These are phyloP conservation scores for Mus caroli DNA, from an alignment of 2,797 vertebrate species.

Conservation along the genomic window DNA sequence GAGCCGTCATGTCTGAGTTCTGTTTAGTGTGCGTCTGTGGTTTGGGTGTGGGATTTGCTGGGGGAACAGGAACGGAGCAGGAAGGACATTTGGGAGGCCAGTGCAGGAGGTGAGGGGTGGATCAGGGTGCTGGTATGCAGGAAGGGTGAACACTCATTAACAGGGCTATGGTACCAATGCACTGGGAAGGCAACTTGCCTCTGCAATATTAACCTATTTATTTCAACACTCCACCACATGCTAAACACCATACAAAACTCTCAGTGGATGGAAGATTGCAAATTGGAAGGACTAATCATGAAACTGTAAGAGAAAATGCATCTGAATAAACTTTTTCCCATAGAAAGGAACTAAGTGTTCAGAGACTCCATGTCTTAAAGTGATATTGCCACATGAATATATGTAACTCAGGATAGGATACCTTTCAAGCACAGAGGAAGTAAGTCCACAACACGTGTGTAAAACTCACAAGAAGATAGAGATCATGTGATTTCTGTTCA, in stretches of 20 bases:
- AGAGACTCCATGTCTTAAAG: background rate
- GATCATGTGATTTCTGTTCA: background rate
- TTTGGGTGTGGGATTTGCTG: background rate
- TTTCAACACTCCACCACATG: background rate
- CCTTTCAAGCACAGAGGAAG: background rate
- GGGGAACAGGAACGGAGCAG: too few species aligned
- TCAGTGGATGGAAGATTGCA: background rate
- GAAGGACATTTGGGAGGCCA: background rate
- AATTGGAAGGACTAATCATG: background rate
- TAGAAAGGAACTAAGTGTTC: background rate
- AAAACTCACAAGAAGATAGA: background rate
- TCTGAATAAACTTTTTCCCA: background rate
- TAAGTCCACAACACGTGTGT: background rate
- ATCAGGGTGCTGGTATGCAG: too few species aligned
- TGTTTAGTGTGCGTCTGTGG: background rate
- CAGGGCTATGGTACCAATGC: accelerated
- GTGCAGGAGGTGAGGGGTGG: background rate
- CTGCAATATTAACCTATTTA: background rate
- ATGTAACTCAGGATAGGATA: background rate
- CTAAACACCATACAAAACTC: background rate
- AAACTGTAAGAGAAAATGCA: background rate
- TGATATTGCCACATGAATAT: background rate
- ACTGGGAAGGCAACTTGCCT: background rate
- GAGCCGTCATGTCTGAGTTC: background rate
- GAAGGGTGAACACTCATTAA: background rate